Percentiles rank a stretch among this genome's conserved stretches.
These are phyloP conservation scores for Proterorhinus semilunaris DNA, from an alignment of 2,113 vertebrate genomes.

Conservation along the genomic window DNA sequence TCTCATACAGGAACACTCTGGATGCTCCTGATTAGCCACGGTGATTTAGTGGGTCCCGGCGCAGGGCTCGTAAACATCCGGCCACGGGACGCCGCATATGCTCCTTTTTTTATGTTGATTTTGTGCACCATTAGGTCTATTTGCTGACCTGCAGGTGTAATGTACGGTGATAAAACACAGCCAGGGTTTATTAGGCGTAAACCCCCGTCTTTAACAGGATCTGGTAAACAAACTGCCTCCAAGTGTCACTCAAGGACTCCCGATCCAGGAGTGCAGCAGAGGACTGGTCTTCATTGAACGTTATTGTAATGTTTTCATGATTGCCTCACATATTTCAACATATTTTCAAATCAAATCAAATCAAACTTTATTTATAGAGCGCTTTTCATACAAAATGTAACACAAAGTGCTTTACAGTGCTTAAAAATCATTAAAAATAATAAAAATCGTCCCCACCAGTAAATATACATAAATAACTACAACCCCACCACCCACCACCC, in stretches of 20 bases:
- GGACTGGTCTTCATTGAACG: not conserved
- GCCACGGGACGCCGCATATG: slow-evolving; percentile 63
- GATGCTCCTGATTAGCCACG: slow-evolving; percentile 71
- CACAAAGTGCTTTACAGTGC: no score
- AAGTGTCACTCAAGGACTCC: slow-evolving; percentile 14
- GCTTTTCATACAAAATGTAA: no score
- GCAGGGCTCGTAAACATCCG: slow-evolving; percentile 68
- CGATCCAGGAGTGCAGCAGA: slow-evolving; percentile 7
- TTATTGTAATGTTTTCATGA: no score
- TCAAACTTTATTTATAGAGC: no score
- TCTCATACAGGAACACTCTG: slow-evolving; percentile 61
- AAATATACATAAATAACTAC: no score
- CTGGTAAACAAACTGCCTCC: slow-evolving; percentile 38
- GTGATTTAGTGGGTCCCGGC: slow-evolving; percentile 66
- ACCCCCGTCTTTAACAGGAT: slow-evolving; percentile 49
- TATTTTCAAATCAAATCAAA: no score
- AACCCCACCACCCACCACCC: no score
- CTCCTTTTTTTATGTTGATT: slow-evolving; percentile 68
- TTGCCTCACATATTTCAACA: no score
- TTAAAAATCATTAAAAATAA: no score
- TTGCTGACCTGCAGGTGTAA: slow-evolving; percentile 69
- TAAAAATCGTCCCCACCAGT: no score
- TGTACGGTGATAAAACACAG: slow-evolving; percentile 46
- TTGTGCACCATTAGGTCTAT: slow-evolving; percentile 70
- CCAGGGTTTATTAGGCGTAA: slow-evolving; percentile 57